Base-by-base conservation (phyloP, 2,797 vertebrate genomes). In the Neosilurus hyrtlii region DNA sequence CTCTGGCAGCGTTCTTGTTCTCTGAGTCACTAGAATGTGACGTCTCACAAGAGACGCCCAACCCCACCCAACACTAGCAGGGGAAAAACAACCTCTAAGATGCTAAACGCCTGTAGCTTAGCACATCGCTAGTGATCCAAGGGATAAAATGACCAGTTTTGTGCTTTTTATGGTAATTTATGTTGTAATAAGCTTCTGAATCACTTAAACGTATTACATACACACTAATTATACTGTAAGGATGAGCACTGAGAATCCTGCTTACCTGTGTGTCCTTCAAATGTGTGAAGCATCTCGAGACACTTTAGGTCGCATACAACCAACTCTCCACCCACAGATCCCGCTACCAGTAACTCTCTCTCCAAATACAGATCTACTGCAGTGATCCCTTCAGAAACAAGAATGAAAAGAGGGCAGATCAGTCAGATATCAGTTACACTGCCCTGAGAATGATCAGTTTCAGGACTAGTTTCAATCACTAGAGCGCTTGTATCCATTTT, bases 211-310 rank as follows among this genome's bases (percentile, higher is more conserved):
- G n/a, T n/a, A 6, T 43, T 43, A 43, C 37, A 2, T 43, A 43
- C 37, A 43, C 2, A 6, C 37, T 2, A 6, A 43, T 43, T 43
- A 43, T 43, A 43, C 37, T 43, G 37, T 43, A 43, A 43, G 37
- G 37, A 43, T 43, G 37, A 43, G 6, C 37, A 43, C 35, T 15
- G 2, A 16, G 18, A 70, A 24, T 51, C 12, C 11, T n/a, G 51
- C 87, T 91, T 82, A 96, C 95, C 93, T 8, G 91, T 90, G 88
- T 96, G 96, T 67, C 94, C 95, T 7, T 82, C 85, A 61, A 96
- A 88, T 5, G 90, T 7, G 2, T 94, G 93, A 14, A 92, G 67
- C 24, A 93, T 92, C 57, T 94, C 91, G 18, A 89, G 87, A 65
- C 91, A 90, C 0, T 88, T 86, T 57, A 91, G 89, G 52, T 93